phyloP scores from a whole-genome alignment of 2,113 vertebrate genomes.

The Lontra canadensis region DNA sequence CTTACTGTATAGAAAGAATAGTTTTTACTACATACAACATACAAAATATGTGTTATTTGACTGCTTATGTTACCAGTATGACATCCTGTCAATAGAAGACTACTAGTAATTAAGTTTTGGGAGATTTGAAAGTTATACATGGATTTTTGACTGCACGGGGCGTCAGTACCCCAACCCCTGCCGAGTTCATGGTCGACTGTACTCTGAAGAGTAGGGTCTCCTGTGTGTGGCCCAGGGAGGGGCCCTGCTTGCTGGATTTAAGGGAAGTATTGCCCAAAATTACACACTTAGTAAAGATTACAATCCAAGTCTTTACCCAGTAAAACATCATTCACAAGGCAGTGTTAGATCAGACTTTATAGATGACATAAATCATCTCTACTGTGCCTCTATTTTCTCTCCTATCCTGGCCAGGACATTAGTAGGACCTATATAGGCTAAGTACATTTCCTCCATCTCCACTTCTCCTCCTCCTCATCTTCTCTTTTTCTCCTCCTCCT shows the following conservation, averaged over 20 bases:
- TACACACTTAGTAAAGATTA: background rate
- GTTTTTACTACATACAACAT: background rate
- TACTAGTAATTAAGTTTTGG: background rate
- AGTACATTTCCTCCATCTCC: background rate
- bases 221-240: background rate
- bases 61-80: background rate
- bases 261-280: background rate
- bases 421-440: background rate
- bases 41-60: background rate
- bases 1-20: background rate
- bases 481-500: too few species aligned
- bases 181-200: background rate
- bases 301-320: background rate
- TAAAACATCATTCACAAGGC: background rate
- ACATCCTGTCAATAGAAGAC: background rate
- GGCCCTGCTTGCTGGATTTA: background rate
- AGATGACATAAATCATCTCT: background rate
- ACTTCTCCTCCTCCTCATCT: background rate
- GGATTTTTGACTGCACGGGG: background rate
- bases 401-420: background rate
- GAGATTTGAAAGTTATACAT: background rate
- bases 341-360: background rate
- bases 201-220: background rate
- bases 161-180: background rate
- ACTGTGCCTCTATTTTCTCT: background rate